These are phyloP conservation scores for Tyria jacobaeae DNA, from an alignment of 2,888 invertebrate species.

Conservation along the genomic window DNA sequence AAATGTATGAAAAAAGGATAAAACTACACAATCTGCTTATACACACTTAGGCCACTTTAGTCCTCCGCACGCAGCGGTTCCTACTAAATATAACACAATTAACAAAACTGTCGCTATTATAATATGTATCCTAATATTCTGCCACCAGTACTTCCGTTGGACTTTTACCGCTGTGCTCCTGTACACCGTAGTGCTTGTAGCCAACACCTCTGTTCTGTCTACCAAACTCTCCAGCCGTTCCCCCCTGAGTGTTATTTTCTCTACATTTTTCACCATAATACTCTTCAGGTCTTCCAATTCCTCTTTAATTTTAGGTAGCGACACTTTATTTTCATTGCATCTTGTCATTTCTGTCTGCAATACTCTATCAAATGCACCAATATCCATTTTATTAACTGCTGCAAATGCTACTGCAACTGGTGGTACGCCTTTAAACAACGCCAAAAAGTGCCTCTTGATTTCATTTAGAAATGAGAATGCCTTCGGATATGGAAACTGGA, in stretches of 20 bases:
- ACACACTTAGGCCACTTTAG: slow-evolving; percentile 17
- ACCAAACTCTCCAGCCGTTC: slow-evolving; percentile 13
- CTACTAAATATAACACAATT: slow-evolving; percentile 9
- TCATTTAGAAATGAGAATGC: slow-evolving; percentile 12
- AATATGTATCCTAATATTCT: slow-evolving; percentile 13
- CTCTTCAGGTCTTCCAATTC: slow-evolving; percentile 9
- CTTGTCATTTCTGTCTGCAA: slow-evolving; percentile 13
- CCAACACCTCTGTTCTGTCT: slow-evolving; percentile 13
- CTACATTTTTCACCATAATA: slow-evolving; percentile 11
- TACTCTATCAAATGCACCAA: slow-evolving; percentile 6
- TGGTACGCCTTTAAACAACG: background rate
- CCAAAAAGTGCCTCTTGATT: slow-evolving; percentile 4
- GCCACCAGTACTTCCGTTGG: slow-evolving; percentile 19
- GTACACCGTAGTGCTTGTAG: background rate
- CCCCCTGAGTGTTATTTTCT: background rate
- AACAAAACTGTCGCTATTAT: background rate
- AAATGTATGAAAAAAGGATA: background rate
- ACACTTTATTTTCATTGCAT: slow-evolving; percentile 9
- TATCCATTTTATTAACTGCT: background rate
- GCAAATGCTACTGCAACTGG: slow-evolving; percentile 2
- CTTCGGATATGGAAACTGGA: background rate
- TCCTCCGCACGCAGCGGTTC: slow-evolving; percentile 17
- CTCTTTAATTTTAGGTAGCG: background rate
- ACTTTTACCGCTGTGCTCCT: slow-evolving; percentile 5
- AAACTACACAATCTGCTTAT: background rate